These are phyloP conservation scores for Sebastes schlegelii DNA, from an alignment of 2,113 vertebrate genomes.

Conservation along the genomic window DNA sequence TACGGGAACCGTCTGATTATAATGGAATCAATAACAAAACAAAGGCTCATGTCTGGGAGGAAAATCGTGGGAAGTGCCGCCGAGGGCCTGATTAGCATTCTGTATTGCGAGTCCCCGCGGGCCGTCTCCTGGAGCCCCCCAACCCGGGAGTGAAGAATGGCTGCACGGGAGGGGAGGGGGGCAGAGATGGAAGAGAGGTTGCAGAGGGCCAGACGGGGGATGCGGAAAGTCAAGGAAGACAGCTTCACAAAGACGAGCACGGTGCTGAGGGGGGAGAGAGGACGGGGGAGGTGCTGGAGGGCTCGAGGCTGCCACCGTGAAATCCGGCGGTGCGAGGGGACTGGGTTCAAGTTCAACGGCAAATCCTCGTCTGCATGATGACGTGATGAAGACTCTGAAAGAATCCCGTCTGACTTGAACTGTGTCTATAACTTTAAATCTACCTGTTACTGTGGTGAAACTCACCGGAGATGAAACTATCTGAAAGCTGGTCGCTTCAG, in stretches of 20 bases:
- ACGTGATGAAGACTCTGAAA: slow-evolving; percentile 55
- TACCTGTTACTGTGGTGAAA: neutral
- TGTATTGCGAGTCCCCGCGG: slow-evolving; percentile 69
- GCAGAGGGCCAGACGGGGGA: slow-evolving; percentile 77
- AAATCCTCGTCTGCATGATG: slow-evolving; percentile 62
- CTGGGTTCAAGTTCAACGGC: slow-evolving; percentile 81
- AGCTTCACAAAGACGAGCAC: slow-evolving; percentile 78
- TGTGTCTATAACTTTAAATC: neutral
- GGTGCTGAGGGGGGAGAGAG: slow-evolving; percentile 30
- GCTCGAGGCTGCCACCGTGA: slow-evolving; percentile 57
- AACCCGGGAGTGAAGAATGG: slow-evolving; percentile 73
- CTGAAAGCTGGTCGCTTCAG: neutral
- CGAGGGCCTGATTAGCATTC: slow-evolving; percentile 80
- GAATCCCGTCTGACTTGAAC: slow-evolving; percentile 32
- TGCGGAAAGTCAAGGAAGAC: slow-evolving; percentile 81
- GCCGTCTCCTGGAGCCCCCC: slow-evolving; percentile 75
- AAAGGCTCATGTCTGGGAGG: slow-evolving; percentile 80
- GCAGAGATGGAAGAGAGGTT: slow-evolving; percentile 63
- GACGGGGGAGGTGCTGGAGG: slow-evolving; percentile 14
- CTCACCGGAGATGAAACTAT: neutral
- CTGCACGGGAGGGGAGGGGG: slow-evolving; percentile 40
- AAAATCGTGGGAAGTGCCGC: slow-evolving; percentile 82
- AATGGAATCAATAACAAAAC: slow-evolving; percentile 81
- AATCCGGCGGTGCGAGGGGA: slow-evolving; percentile 67
- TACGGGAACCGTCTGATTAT: slow-evolving; percentile 72